Evolutionary conservation across 2,888 invertebrate species (phyloP), one percentile per base, ranked within the genome.

Genomic region (Ormyrus labotus): DNA sequence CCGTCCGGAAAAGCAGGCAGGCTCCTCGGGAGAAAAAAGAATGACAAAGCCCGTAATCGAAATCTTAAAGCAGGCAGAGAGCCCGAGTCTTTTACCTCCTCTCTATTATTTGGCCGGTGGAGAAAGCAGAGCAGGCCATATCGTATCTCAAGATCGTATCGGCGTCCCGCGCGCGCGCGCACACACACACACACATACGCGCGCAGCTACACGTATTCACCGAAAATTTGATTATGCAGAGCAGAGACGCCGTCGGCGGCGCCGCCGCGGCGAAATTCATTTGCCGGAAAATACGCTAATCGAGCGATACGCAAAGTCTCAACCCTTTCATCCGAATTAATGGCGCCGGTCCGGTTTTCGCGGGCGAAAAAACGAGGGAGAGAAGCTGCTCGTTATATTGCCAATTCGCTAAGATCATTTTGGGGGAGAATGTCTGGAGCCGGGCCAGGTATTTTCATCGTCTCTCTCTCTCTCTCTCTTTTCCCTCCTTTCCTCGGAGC

Each of bases 181-280:
- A 7, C 61, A 34, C 57, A 13, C 57, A 47, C 3, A 63, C 11
- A 10, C 47, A 47, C 50, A 19, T 0, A 10, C 11, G 45, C 58
- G 19, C 57, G 34, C 13, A 4, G 19, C 34, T 10, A 58, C 8
- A 53, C 47, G 48, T 76, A 68, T 51, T 68, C 61, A 48, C 72
- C 74, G 78, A 82, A 84, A 83, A 84, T 82, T 83, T 82, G 82
- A 81, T 82, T 84, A 84, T 82, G 82, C 82, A 80, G 81, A 83
- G 61, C 76, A 75, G 79, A 83, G 71, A 72, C 63, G 71, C 57
- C 65, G 74, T 34, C 72, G 67, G 60, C 65, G 57, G 78, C 74
- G 50, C 53, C 11, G 19, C 60, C 68, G 19, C 50, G 69, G 82
- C 34, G 60, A 78, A 84, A 84, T 84, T 83, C 82, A 82, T 83